Evolutionary conservation across 2,888 invertebrate genomes (phyloP), one percentile per base, ranked within the genome.

Genomic region (Athetis lepigone): DNA sequence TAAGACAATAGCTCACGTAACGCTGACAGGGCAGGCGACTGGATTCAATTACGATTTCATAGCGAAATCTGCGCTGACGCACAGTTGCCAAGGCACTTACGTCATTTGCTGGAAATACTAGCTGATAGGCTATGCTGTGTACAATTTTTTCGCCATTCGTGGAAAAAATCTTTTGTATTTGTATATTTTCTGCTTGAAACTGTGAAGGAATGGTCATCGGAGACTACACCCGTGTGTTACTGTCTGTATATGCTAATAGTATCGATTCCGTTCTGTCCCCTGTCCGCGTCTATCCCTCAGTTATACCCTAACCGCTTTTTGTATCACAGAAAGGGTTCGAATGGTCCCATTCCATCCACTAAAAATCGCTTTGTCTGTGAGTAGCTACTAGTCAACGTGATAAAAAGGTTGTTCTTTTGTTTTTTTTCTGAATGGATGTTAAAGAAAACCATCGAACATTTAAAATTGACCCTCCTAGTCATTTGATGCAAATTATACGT

Each of bases 41-140:
- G 76, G 50, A 72, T 75, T 76, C 46, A 75, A 75, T 75, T 75
- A 75, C 63, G 51, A 61, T 68, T 75, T 68, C 63, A 75, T 61
- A 75, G 58, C 68, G 36, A 63, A 67, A 68, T 55, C 51, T 27
- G 33, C 19, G 46, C 42, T 59, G 68, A 63, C 68, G 75, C 56
- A 74, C 51, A 57, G 29, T 66, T 50, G 36, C 13, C 2, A 13
- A 33, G 13, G 33, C 2, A 50, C 21, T 68, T 52, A 60, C 67
- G 60, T 71, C 61, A 59, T 40, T 29, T 33, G 29, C 45, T 49
- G 23, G 40, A 45, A 57, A 52, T 67, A 50, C 33, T 54, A 39
- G 33, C 33, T 42, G n/a, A 46, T 49, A 21, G 16, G 39, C 21
- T 49, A 43, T 13, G 19, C 27, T 33, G 29, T 23, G 16, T 33